These are phyloP conservation scores for Gadus chalcogrammus DNA, from an alignment of 2,113 vertebrate species.

Conservation along the genomic window DNA sequence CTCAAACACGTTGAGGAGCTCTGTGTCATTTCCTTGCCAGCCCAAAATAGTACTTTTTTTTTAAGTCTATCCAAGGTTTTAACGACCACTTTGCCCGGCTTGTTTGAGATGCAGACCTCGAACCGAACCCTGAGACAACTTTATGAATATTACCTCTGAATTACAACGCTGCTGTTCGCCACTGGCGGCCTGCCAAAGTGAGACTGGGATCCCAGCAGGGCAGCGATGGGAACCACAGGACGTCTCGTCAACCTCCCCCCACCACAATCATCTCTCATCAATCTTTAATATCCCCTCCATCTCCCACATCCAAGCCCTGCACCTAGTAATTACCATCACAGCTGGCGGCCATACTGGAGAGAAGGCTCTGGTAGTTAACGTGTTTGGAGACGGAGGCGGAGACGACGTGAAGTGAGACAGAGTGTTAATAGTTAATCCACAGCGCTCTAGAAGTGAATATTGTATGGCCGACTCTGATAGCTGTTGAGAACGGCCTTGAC, in stretches of 20 bases:
- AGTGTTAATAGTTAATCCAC: too few species aligned
- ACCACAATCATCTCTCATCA: conserved; percentile 67
- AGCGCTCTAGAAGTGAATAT: too few species aligned
- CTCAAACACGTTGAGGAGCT: too few species aligned
- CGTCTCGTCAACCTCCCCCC: conserved; percentile 50
- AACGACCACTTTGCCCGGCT: neutral
- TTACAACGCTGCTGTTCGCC: conserved; percentile 14
- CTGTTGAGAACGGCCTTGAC: too few species aligned
- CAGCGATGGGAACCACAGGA: conserved; percentile 39
- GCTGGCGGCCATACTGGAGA: conserved; percentile 42
- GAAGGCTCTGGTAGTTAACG: conserved; percentile 28
- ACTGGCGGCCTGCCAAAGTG: conserved; percentile 2
- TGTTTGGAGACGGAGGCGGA: conserved; percentile 14
- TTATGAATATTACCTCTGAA: conserved; percentile 21
- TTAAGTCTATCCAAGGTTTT: too few species aligned
- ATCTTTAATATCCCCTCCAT: conserved; percentile 59
- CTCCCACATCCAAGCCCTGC: conserved; percentile 35
- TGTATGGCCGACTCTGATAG: too few species aligned
- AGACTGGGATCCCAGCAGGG: conserved; percentile 36
- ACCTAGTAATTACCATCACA: conserved; percentile 62
- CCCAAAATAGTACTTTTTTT: too few species aligned
- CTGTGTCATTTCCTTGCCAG: too few species aligned
- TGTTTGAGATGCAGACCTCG: neutral
- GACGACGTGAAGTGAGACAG: conserved; percentile 1
- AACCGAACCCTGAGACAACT: conserved; percentile 11